Conservation (phyloP, 2,113 vertebrate genomes). For the Perognathus longimembris region DNA sequence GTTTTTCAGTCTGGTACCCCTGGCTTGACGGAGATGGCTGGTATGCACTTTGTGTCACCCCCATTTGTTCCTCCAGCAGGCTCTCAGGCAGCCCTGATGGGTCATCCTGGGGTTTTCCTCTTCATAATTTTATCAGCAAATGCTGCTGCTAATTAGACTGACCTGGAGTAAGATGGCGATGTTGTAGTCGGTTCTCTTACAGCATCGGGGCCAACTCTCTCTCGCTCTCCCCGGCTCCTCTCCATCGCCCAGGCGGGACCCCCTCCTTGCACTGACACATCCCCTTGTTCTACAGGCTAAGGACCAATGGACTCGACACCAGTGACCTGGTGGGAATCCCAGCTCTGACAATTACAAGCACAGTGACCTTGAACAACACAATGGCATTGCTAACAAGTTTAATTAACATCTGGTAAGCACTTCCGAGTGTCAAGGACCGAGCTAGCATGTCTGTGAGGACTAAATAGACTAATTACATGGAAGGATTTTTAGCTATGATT, state of each 20-base stretch:
- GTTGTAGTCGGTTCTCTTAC: neutral
- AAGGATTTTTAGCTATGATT: conserved; percentile 41
- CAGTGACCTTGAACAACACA: conserved; percentile 23
- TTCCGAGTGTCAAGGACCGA: conserved; percentile 53
- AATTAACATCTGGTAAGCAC: conserved; percentile 72
- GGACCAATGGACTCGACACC: conserved; percentile 12
- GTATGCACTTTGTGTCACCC: neutral
- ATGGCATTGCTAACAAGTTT: conserved; percentile 53
- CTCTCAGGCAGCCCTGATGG: neutral
- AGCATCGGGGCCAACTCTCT: neutral
- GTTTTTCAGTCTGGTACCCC: neutral
- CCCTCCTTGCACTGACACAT: neutral
- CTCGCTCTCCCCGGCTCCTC: conserved; percentile 16
- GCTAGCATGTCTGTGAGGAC: conserved; percentile 20
- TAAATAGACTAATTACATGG: conserved; percentile 47
- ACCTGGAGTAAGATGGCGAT: conserved; percentile 27
- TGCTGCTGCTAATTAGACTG: conserved; percentile 71
- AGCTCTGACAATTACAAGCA: conserved; percentile 46
- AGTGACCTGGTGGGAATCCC: conserved; percentile 37
- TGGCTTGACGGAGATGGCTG: neutral
- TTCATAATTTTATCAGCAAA: conserved; percentile 69
- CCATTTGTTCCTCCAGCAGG: conserved; percentile 58
- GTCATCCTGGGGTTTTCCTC: conserved; percentile 48
- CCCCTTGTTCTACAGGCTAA: conserved; percentile 28
- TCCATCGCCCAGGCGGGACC: neutral